A percentile compares a stretch with the other conserved stretches of the same genome.
phyloP scores from a whole-genome alignment of 2,113 vertebrate genomes.

The Astatotilapia flaviijosephi region DNA sequence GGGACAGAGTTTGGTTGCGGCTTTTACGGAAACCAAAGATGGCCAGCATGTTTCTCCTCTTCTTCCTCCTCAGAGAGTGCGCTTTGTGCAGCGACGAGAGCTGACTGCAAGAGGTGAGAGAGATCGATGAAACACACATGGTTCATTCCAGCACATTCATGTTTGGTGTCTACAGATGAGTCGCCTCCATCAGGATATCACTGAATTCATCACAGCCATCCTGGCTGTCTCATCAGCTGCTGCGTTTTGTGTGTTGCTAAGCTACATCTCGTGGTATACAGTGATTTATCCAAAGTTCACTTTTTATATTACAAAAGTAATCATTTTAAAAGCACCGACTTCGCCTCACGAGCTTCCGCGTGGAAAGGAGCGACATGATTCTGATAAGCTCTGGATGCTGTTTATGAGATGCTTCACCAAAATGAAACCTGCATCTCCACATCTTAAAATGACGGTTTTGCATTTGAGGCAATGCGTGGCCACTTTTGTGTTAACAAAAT shows the following conservation, averaged over 20 bases:
- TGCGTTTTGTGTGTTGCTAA: conserved; percentile 29
- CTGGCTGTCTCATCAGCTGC: neutral
- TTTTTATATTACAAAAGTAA: conserved; percentile 23
- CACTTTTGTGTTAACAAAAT: neutral
- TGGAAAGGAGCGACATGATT: neutral
- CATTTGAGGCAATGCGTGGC: neutral
- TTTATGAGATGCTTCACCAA: neutral
- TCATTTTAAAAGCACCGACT: conserved; percentile 15
- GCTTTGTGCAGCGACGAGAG: conserved; percentile 69
- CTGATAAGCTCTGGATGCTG: neutral
- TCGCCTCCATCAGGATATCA: neutral
- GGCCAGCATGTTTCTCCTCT: conserved; percentile 68
- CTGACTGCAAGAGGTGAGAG: conserved; percentile 48
- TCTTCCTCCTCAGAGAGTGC: conserved; percentile 72
- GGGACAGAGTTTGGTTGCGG: conserved; percentile 59
- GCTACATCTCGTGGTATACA: conserved; percentile 29
- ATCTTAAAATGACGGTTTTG: neutral
- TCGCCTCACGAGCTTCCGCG: neutral
- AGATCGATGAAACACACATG: neutral
- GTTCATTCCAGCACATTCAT: neutral
- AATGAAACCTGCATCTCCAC: neutral
- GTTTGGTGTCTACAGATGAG: neutral
- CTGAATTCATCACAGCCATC: neutral
- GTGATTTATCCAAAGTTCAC: conserved; percentile 10
- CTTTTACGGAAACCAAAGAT: conserved; percentile 72